Base-by-base conservation (phyloP, 2,113 vertebrate species). In the Hippocampus barbouri region DNA sequence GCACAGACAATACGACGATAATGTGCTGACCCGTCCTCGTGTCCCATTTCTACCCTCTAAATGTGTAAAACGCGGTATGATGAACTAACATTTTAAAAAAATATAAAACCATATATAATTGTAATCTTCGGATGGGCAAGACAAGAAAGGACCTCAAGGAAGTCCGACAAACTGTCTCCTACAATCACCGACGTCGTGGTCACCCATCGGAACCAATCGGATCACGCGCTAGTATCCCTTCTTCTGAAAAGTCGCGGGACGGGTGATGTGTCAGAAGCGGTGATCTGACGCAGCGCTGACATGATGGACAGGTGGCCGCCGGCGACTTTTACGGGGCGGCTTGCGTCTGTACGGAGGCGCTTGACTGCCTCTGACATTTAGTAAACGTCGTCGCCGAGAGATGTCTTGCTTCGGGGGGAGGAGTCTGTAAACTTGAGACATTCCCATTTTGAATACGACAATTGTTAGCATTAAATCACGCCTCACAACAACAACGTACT, bases 351-450 rank as follows among this genome's bases (percentile, higher is more conserved):
- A 72, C 43, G 21, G 75, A 83, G 73, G 76, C 71, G 85, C 84
- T 86, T 78, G 83, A 90, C 80, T 77, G 82, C 80, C 78, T 84
- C 82, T 91, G 92, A 91, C 91, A 92, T 93, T 91, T 90, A 79
- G 76, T 79, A 78, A 88, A 76, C 83, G 51, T 79, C 21, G 41
- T 64, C 71, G 68, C 68, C 77, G 21, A 38, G 68, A 79, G 73
- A 74, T 23, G 67, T 78, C 53, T 41, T 45, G 68, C 73, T 7
- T 41, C 54, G 25, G 34, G 62, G 73, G 25, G 34, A 51, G 75
- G 69, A 71, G 68, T 61, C 49, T 34, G 25, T 77, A 71, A 79
- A 76, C 66, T 64, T 23, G 40, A 72, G 78, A 78, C 45, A 21
- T 59, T 27, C 1, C 3, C 23, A 14, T 81, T 77, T 61, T 57